These are phyloP conservation scores for Jacana jacana DNA, from an alignment of 2,113 vertebrate genomes.

Conservation along the genomic window DNA sequence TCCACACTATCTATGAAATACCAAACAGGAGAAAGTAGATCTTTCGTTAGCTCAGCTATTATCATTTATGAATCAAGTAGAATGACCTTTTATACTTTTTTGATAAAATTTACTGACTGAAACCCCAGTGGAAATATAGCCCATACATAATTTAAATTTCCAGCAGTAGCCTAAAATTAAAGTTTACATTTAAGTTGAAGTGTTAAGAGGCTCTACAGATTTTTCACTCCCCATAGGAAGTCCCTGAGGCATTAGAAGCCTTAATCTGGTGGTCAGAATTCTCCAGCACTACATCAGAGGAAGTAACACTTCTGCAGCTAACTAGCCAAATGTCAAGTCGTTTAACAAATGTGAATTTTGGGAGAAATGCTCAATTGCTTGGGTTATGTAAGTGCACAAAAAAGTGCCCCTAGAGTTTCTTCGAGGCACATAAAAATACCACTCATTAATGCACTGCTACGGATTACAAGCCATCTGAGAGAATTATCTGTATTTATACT, in stretches of 20 bases:
- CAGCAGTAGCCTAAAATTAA: constrained; percentile 15
- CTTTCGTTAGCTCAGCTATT: constrained; percentile 4
- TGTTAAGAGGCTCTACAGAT: neutral
- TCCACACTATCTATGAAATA: neutral
- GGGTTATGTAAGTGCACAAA: neutral
- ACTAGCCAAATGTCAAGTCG: neutral
- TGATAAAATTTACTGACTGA: constrained; percentile 35
- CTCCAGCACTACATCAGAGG: neutral
- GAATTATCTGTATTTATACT: neutral
- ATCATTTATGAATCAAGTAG: neutral
- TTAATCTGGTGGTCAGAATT: neutral
- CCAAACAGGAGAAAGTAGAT: neutral
- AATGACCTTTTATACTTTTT: neutral
- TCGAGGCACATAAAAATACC: neutral
- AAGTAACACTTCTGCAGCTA: neutral
- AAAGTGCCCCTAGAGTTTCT: neutral
- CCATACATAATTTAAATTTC: neutral
- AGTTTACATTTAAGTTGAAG: neutral
- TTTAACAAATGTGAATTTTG: neutral
- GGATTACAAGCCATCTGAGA: neutral
- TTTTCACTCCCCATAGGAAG: neutral
- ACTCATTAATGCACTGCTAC: neutral
- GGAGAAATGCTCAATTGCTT: neutral
- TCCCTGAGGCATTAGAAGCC: neutral
- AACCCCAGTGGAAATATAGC: neutral